Conservation (phyloP, 1,140 invertebrate species). For the Solenopsis invicta region DNA sequence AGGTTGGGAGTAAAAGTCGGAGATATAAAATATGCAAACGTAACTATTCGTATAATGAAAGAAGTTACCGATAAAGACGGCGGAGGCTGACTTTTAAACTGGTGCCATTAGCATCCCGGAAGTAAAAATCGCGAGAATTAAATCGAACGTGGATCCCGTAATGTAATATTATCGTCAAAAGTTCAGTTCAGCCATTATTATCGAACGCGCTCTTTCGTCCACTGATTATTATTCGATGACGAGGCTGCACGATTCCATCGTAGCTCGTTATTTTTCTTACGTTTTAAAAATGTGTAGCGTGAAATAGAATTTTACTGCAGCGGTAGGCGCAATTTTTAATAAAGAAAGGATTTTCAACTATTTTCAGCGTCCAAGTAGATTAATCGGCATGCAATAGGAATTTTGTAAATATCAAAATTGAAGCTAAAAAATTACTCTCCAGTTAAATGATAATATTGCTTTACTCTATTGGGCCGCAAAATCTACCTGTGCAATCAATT, state of each 20-base stretch:
- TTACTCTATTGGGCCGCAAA: background rate
- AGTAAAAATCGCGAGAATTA: conserved; percentile 57
- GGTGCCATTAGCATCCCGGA: conserved; percentile 56
- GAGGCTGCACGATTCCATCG: background rate
- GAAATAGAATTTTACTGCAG: conserved; percentile 14
- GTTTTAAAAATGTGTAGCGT: background rate
- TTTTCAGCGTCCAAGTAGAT: conserved; percentile 15
- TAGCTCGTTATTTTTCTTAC: conserved; percentile 15
- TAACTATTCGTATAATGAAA: conserved; percentile 67
- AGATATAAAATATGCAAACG: conserved; percentile 66
- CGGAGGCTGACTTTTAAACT: conserved; percentile 51
- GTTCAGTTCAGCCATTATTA: conserved; percentile 49
- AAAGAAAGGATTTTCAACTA: conserved; percentile 34
- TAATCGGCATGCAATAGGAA: conserved; percentile 34
- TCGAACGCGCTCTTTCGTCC: conserved; percentile 13
- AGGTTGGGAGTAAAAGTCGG: conserved; percentile 58
- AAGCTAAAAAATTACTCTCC: conserved; percentile 9
- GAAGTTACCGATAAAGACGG: conserved; percentile 60
- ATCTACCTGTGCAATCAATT: background rate
- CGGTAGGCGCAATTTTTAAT: background rate
- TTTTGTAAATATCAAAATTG: conserved; percentile 40
- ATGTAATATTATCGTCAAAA: conserved; percentile 64
- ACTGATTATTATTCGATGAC: conserved; percentile 56
- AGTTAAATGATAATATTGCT: conserved; percentile 32
- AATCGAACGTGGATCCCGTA: conserved; percentile 65